These are phyloP conservation scores for Microhierax caerulescens DNA, from an alignment of 2,797 vertebrate genomes.

Conservation along the genomic window DNA sequence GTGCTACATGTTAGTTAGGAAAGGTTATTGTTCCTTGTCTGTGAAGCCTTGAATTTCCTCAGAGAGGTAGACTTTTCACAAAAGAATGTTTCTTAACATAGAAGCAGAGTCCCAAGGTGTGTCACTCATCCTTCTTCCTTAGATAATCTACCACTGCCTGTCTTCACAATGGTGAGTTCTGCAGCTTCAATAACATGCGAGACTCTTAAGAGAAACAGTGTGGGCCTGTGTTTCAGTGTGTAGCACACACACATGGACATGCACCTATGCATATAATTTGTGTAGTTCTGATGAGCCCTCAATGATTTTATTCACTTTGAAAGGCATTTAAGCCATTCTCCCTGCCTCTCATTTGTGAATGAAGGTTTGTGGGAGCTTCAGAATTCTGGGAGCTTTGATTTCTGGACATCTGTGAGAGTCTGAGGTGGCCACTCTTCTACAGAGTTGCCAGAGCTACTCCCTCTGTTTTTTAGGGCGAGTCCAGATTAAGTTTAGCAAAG, in stretches of 20 bases:
- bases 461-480: not conserved
- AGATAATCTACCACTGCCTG: not conserved
- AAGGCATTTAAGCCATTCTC: not conserved
- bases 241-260: not conserved
- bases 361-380: not conserved
- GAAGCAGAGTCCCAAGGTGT: not conserved
- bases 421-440: not conserved
- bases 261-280: not conserved
- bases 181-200: not conserved
- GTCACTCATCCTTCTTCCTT: not conserved
- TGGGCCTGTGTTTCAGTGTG: rapidly evolving
- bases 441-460: not conserved
- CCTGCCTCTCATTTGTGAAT: not conserved
- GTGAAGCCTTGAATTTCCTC: not conserved
- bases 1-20: not conserved
- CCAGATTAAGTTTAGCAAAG: not conserved
- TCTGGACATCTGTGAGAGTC: not conserved
- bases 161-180: not conserved
- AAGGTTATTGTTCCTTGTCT: not conserved
- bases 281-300: not conserved
- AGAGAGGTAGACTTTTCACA: not conserved
- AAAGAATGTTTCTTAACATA: not conserved
- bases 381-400: not conserved
- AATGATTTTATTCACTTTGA: not conserved
- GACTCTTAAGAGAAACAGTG: not conserved